Evolutionary conservation across 2,888 invertebrate genomes (phyloP), one percentile per base, ranked within the genome.

Genomic region (Stenolophus ochropezus): DNA sequence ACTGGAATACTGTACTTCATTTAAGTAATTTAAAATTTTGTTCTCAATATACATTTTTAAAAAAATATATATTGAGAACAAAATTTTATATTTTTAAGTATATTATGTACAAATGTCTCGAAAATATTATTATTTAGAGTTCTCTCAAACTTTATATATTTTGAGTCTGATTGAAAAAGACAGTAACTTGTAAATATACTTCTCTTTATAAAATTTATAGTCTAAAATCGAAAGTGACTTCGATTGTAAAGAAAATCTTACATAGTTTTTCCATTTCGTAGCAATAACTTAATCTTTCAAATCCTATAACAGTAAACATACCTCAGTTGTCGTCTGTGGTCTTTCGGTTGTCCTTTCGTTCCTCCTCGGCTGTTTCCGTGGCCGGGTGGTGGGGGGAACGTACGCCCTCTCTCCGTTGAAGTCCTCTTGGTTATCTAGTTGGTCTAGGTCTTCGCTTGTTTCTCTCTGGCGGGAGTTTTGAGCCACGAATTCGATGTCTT

Each of bases 321-420:
- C 77, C 77, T 77, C 77, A 14, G 77, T 77, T 1, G 77, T 61
- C 23, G 77, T 65, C 8, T 4, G 11, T 0, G 77, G 76, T 27
- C 18, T 77, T 5, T 21, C 53, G 5, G 77, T 77, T 20, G 77
- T 77, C 21, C 77, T 77, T 21, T 61, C 77, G n/a, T 25, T 56
- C 20, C 21, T 53, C 33, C 16, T 76, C 42, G 76, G 42, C 65
- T 56, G 18, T 53, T 27, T 73, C 14, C 47, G 73, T 25, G 16
- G 21, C 8, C 23, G 49, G 2, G 42, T 73, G 23, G 69, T 69
- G 21, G 61, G 18, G n/a, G 77, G 51, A 14, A 61, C 77, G 49
- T 77, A 77, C 18, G 23, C 23, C 21, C 65, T n/a, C 21, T 23
- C 42, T 4, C 23, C 49, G 21, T 6, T 16, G 14, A 49, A 1